A percentile compares a stretch with the other conserved stretches of the same genome.
These are phyloP conservation scores for Thymelicus acteon DNA, from an alignment of 2,888 invertebrate species.

Conservation along the genomic window DNA sequence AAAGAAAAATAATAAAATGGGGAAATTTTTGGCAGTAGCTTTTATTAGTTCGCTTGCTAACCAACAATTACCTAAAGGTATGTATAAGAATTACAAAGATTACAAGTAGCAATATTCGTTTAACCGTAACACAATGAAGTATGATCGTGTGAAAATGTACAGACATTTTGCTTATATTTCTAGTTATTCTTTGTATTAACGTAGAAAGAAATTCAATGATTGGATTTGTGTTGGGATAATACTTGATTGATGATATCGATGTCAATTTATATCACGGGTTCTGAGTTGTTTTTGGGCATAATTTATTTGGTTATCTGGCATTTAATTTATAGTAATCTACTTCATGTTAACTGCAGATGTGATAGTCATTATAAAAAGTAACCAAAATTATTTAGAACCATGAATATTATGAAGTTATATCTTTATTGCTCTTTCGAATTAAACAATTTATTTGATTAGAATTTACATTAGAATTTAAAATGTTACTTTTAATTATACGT, in stretches of 20 bases:
- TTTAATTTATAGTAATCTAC: too few species aligned
- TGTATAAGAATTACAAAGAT: neutral
- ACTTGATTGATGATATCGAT: neutral
- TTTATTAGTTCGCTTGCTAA: neutral
- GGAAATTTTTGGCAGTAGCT: neutral
- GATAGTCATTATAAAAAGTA: too few species aligned
- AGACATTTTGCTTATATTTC: neutral
- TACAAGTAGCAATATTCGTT: neutral
- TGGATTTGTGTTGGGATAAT: neutral
- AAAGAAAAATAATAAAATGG: too few species aligned
- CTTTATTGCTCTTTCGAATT: too few species aligned
- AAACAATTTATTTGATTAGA: too few species aligned
- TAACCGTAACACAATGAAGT: conserved; percentile 3
- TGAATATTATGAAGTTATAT: too few species aligned
- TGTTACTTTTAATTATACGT: too few species aligned
- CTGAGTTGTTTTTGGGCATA: too few species aligned
- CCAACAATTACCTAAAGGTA: neutral
- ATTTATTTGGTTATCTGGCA: too few species aligned
- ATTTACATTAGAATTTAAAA: too few species aligned
- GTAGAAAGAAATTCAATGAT: neutral
- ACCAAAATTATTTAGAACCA: too few species aligned
- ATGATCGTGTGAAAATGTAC: conserved; percentile 1
- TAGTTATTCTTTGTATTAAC: neutral
- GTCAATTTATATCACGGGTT: neutral
- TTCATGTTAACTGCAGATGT: too few species aligned